These are phyloP conservation scores for Cyanoderma ruficeps DNA, from an alignment of 2,113 vertebrate species.

Conservation along the genomic window DNA sequence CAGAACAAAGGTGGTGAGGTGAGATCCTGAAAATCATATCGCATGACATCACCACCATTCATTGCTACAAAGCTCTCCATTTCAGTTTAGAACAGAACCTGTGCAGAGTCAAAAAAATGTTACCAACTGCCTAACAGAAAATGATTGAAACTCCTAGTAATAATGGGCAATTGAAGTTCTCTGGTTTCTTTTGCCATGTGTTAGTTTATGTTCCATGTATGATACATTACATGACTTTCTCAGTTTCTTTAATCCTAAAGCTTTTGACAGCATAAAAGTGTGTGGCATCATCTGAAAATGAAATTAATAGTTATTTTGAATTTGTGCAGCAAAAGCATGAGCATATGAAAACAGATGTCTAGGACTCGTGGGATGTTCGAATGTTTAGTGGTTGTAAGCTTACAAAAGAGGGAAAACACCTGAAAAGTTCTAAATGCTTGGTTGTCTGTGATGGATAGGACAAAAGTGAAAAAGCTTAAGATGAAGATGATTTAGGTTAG, in stretches of 20 bases:
- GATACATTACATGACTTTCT: not conserved
- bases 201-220: not conserved
- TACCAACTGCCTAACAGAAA: not conserved
- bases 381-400: not conserved
- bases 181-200: not conserved
- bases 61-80: not conserved
- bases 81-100: not conserved
- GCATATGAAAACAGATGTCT: not conserved
- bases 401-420: not conserved
- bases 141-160: not conserved
- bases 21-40: slow-evolving; percentile 34
- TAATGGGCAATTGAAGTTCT: not conserved
- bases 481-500: not conserved
- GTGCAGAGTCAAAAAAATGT: not conserved
- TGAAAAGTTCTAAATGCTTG: slow-evolving; percentile 6
- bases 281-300: not conserved
- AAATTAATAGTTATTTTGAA: not conserved
- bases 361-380: not conserved
- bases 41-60: not conserved
- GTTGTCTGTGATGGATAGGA: not conserved
- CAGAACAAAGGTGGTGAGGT: slow-evolving; percentile 36
- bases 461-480: not conserved
- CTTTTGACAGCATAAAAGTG: not conserved
- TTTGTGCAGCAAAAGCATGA: not conserved
- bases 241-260: not conserved